Evolutionary conservation across 2,113 vertebrate species (phyloP), one percentile per base, ranked within the genome.

Genomic region (Hiodon alosoides): DNA sequence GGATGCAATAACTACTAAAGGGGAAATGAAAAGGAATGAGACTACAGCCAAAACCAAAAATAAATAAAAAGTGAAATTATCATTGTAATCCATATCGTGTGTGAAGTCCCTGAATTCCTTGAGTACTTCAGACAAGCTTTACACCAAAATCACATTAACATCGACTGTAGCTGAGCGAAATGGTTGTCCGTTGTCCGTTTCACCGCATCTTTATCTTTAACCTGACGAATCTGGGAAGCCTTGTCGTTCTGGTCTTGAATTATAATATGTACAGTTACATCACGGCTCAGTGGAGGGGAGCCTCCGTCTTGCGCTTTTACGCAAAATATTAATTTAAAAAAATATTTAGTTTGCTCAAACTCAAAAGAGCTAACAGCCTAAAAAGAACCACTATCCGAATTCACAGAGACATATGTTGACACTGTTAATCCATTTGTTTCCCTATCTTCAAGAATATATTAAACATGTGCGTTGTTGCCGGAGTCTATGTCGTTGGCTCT

Each of bases 231-330:
- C 65, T 84, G 84, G 69, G 79, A 79, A 3, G 82, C 64, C 75
- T 88, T 88, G 75, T 87, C 86, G 0, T 89, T 90, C 80, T 88
- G 88, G 54, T 89, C 87, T 0, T 84, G 80, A 2, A 89, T 81
- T 13, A 68, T 66, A 51, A 71, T 75, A 54, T 77, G 77, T 0
- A 87, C 82, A 7, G 82, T 86, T 16, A 79, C 71, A 57, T 86
- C 86, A 62, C 77, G 85, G 70, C 77, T 84, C 0, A 87, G 82
- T 14, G 89, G 83, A 59, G 80, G 80, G 0, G 76, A 87, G 86
- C 50, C 88, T 78, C 85, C 85, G 55, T 90, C 88, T 52, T 87
- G 87, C 0, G 85, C 82, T 84, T 80, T 85, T 46, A 90, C 74
- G 0, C 67, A 71, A 53, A 90, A 84, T 1, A 80, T 55, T 16